Percentiles rank a stretch among this genome's conserved stretches.
Evolutionary conservation across 2,113 vertebrate species (phyloP).

Genomic region (Micromys minutus): DNA sequence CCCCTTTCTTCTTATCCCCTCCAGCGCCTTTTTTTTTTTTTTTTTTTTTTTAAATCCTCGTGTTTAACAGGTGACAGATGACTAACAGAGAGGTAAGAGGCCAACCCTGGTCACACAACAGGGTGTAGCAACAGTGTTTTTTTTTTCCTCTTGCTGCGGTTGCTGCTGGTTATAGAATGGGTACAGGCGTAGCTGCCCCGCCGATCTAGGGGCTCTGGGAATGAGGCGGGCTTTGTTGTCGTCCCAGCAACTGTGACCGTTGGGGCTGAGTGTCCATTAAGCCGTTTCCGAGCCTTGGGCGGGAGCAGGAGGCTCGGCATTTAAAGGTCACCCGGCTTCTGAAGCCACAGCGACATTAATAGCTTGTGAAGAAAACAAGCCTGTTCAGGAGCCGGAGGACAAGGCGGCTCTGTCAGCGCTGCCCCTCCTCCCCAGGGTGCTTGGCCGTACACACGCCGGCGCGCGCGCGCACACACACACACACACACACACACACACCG

Average conservation of each 20-base stretch:
- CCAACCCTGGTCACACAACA: not conserved
- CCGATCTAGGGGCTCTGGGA: not conserved
- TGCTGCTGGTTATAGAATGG: not conserved
- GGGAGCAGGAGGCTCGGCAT: slow-evolving; percentile 72
- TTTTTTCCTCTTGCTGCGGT: not conserved
- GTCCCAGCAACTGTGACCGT: slow-evolving; percentile 59
- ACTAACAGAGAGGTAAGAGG: slow-evolving; percentile 1
- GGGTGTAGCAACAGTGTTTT: not conserved
- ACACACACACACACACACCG: not conserved
- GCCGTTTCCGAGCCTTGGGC: slow-evolving; percentile 74
- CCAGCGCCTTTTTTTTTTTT: no score
- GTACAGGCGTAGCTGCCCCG: slow-evolving; percentile 58
- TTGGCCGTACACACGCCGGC: not conserved
- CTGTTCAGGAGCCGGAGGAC: slow-evolving; percentile 67
- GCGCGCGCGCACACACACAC: not conserved
- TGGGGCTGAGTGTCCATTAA: slow-evolving; percentile 75
- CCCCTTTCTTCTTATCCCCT: not conserved
- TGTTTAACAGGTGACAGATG: not conserved
- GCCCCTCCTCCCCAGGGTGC: not conserved
- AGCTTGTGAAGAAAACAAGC: slow-evolving; percentile 81
- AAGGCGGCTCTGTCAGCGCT: slow-evolving; percentile 70
- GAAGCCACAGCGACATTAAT: slow-evolving; percentile 80
- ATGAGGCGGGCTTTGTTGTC: slow-evolving; percentile 54
- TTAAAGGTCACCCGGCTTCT: slow-evolving; percentile 81
- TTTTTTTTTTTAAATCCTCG: no score